Percentiles rank a stretch among this genome's conserved stretches.
Evolutionary conservation across 2,113 vertebrate genomes (phyloP).

Genomic region (Sapajus apella): DNA sequence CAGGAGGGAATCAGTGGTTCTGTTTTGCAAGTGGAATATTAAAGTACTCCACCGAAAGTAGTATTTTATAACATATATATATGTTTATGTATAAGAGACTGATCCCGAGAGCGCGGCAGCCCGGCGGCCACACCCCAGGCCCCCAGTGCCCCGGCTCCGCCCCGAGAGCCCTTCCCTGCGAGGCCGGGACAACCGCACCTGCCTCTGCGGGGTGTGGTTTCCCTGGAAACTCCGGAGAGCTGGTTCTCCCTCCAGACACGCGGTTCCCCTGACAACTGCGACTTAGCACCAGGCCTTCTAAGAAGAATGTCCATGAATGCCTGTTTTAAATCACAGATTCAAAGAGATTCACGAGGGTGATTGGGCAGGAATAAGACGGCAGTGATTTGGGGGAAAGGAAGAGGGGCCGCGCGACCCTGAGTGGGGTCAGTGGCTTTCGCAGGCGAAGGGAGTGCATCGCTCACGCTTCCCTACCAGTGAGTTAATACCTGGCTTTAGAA

Average conservation of each 20-base stretch:
- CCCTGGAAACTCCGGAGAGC: slow-evolving; percentile 81
- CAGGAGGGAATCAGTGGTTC: slow-evolving; percentile 25
- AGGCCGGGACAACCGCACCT: slow-evolving; percentile 78
- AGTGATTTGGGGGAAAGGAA: not conserved
- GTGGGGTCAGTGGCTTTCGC: not conserved
- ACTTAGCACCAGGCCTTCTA: slow-evolving; percentile 66
- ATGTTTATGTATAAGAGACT: not conserved
- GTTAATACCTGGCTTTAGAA: not conserved
- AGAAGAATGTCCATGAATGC: not conserved
- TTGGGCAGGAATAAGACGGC: not conserved
- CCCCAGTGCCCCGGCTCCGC: slow-evolving; percentile 34
- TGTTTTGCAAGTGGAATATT: slow-evolving; percentile 9
- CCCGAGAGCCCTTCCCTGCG: slow-evolving; percentile 76
- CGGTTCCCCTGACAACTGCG: slow-evolving; percentile 80
- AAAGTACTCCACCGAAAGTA: not conserved
- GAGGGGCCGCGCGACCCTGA: not conserved
- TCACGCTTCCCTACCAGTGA: not conserved
- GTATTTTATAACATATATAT: not conserved
- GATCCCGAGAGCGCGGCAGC: not conserved
- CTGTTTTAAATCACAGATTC: not conserved
- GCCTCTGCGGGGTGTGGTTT: slow-evolving; percentile 82
- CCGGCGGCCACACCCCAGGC: not conserved
- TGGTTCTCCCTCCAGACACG: slow-evolving; percentile 64
- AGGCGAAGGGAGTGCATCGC: not conserved
- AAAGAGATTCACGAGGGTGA: not conserved